Conservation (phyloP, 2,113 vertebrate species). For the Phaethornis superciliosus region DNA sequence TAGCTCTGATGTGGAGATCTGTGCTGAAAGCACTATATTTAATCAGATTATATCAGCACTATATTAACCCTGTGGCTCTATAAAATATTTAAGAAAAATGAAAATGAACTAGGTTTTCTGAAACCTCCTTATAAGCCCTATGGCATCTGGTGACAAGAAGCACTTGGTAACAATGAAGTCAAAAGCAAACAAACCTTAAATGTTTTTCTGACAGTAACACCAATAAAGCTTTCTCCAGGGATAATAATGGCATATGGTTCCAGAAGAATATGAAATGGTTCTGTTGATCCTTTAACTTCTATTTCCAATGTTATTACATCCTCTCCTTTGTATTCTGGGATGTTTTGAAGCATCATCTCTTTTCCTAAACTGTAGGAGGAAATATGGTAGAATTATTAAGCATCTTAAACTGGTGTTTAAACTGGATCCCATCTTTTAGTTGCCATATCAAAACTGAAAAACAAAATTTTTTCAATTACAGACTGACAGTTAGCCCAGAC, state of each 20-base stretch:
- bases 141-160: neutral
- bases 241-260: slow-evolving; percentile 88
- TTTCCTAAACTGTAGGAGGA: slow-evolving; percentile 55
- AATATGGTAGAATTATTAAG: neutral
- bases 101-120: neutral
- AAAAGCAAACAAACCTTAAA: slow-evolving; percentile 83
- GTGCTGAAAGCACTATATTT: neutral
- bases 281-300: slow-evolving; percentile 87
- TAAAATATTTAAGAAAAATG: neutral
- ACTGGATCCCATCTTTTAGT: neutral
- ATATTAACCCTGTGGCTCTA: neutral
- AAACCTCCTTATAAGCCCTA: neutral
- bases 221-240: slow-evolving; percentile 84
- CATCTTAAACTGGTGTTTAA: neutral
- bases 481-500: neutral
- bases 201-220: slow-evolving; percentile 74
- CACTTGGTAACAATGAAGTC: neutral
- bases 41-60: neutral
- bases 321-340: slow-evolving; percentile 4
- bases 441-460: neutral
- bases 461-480: neutral
- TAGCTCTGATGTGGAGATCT: neutral
- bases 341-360: neutral
- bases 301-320: slow-evolving; percentile 85
- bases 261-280: slow-evolving; percentile 83